Percentiles rank a stretch among this genome's conserved stretches.
Evolutionary conservation across 2,888 invertebrate genomes (phyloP).

Genomic region (Coenonympha arcania): DNA sequence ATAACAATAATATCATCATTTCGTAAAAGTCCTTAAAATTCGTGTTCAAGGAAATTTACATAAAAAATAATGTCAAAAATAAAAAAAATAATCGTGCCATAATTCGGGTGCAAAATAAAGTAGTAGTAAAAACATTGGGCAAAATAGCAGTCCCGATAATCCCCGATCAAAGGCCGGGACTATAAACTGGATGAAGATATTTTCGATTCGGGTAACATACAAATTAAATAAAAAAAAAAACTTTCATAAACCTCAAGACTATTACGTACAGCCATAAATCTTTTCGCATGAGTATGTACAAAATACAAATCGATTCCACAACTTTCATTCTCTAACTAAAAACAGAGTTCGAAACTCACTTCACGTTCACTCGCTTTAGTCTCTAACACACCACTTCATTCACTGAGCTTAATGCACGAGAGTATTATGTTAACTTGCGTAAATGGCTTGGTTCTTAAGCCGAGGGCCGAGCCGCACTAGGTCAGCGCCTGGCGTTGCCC

Average conservation of each 20-base stretch:
- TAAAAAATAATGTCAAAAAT: slow-evolving; percentile 13
- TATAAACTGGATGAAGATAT: slow-evolving; percentile 12
- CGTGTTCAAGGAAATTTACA: slow-evolving; percentile 10
- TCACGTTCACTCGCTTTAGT: neutral
- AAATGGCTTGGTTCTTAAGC: slow-evolving; percentile 4
- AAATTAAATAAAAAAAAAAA: slow-evolving; percentile 34
- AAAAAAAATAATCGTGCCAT: slow-evolving; percentile 17
- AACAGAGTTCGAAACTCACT: slow-evolving; percentile 1
- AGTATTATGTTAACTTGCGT: neutral
- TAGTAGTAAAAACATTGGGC: slow-evolving; percentile 11
- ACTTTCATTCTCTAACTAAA: slow-evolving; percentile 3
- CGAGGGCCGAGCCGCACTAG: neutral
- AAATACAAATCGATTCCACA: neutral
- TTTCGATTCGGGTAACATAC: slow-evolving; percentile 39
- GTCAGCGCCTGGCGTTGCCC: too few species aligned
- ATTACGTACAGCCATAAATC: slow-evolving; percentile 2
- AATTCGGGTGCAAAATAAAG: slow-evolving; percentile 11
- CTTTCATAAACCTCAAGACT: neutral
- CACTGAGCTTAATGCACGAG: neutral
- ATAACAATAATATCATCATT: slow-evolving; percentile 12
- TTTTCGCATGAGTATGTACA: slow-evolving; percentile 3
- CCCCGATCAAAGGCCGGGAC: slow-evolving; percentile 25
- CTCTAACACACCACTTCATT: neutral
- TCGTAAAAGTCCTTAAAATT: slow-evolving; percentile 7
- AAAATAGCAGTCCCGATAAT: slow-evolving; percentile 24